Percentiles rank a stretch among this genome's conserved stretches.
Conservation (phyloP, 2,888 invertebrate species). For the Heliothis peltigera region DNA sequence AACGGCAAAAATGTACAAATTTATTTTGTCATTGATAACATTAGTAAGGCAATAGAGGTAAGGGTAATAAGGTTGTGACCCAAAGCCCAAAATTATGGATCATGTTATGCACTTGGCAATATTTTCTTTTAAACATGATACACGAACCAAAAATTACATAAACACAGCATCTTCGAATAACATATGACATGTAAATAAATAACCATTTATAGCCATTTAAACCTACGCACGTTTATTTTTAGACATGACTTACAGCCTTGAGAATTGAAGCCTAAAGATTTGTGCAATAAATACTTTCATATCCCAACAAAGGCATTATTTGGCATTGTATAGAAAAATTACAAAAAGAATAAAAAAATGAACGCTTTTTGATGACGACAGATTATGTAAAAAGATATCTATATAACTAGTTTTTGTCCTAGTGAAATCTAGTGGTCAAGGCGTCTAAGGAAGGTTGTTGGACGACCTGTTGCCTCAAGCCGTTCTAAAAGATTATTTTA, state of each 20-base stretch:
- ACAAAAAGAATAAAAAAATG: conserved; percentile 18
- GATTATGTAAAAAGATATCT: conserved; percentile 7
- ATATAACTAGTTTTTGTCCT: conserved; percentile 20
- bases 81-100: background rate
- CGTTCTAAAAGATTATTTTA: conserved; percentile 43
- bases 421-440: conserved; percentile 53
- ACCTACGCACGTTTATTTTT: conserved; percentile 29
- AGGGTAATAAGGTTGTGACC: background rate
- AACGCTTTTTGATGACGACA: conserved; percentile 15
- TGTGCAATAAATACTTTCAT: conserved; percentile 46
- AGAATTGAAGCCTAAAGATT: conserved; percentile 12
- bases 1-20: too few relatives aligned
- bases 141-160: background rate
- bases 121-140: background rate
- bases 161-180: background rate
- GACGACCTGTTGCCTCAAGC: conserved; percentile 9
- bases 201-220: conserved; percentile 11
- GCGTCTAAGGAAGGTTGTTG: conserved; percentile 26
- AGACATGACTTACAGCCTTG: conserved; percentile 28
- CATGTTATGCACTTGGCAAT: background rate
- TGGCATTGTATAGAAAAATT: background rate
- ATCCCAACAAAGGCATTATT: conserved; percentile 25
- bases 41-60: background rate
- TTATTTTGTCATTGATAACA: too few relatives aligned
- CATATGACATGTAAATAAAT: conserved; percentile 12